A percentile compares a stretch with the other conserved stretches of the same genome.
Evolutionary conservation across 2,113 vertebrate genomes (phyloP).

Genomic region (Suricata suricatta): DNA sequence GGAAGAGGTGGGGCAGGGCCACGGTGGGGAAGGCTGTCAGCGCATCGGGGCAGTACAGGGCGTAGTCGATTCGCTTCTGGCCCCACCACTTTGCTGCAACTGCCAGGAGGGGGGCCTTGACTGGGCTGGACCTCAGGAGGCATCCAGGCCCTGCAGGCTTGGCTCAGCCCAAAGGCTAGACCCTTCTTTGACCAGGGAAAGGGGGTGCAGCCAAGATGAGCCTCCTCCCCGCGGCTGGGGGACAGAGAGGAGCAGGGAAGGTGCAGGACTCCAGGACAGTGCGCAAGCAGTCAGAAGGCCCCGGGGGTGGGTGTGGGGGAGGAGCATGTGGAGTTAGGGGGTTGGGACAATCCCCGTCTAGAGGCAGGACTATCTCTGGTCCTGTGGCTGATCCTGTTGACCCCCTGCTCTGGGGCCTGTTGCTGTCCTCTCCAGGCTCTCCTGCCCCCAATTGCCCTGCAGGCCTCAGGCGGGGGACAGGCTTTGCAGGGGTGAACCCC

Average conservation of each 20-base stretch:
- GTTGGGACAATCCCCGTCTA: accelerated
- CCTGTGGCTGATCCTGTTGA: not conserved
- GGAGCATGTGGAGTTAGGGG: not conserved
- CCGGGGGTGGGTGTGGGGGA: accelerated
- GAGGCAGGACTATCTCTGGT: not conserved
- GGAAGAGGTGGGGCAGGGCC: constrained; percentile 97
- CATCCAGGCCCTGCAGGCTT: not conserved
- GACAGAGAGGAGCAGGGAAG: not conserved
- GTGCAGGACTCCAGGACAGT: not conserved
- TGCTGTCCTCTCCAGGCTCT: not conserved
- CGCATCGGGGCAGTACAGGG: constrained; percentile 96
- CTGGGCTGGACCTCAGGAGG: not conserved
- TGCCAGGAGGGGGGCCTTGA: constrained; percentile 76
- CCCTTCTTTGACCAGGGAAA: not conserved
- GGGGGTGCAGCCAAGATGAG: not conserved
- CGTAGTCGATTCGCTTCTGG: constrained; percentile 96
- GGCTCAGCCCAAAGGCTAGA: not conserved
- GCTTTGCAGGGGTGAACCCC: not conserved
- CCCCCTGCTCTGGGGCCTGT: not conserved
- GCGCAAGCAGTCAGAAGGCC: not conserved
- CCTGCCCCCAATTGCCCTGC: no score
- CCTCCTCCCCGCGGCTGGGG: not conserved
- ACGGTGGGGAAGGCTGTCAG: constrained; percentile 95
- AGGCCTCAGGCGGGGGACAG: not conserved
- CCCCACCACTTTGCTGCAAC: constrained; percentile 98